Percentiles rank a stretch among this genome's conserved stretches.
phyloP scores from a whole-genome alignment of 2,113 vertebrate genomes.

The Lophura nycthemera region DNA sequence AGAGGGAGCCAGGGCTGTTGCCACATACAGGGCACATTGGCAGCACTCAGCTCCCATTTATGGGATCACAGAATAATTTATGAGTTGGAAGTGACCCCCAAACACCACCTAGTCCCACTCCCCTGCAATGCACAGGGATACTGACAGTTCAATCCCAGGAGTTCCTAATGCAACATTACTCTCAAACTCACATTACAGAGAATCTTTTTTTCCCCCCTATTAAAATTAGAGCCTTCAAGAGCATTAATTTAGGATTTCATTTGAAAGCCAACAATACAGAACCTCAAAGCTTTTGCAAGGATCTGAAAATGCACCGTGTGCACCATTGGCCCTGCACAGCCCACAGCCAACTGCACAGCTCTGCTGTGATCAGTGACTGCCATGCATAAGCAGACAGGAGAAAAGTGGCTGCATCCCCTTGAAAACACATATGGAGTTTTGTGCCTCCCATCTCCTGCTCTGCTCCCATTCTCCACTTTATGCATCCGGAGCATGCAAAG shows the following conservation, averaged over 20 bases:
- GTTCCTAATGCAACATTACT: background rate
- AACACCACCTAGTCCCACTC: background rate
- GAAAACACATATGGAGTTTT: background rate
- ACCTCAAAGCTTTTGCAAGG: background rate
- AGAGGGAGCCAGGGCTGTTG: slow-evolving; percentile 36
- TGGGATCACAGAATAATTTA: background rate
- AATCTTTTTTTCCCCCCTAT: background rate
- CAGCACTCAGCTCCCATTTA: slow-evolving; percentile 13
- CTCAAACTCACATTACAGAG: background rate
- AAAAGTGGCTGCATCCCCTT: background rate
- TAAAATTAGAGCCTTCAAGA: background rate
- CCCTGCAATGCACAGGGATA: background rate
- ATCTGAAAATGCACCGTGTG: background rate
- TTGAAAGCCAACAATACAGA: background rate
- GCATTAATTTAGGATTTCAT: background rate
- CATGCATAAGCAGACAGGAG: background rate
- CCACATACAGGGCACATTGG: background rate
- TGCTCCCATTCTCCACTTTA: background rate
- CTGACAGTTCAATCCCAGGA: background rate
- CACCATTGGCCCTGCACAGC: background rate
- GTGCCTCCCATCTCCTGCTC: background rate
- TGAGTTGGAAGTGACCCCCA: background rate
- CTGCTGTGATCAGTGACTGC: background rate
- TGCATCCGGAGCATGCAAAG: background rate
- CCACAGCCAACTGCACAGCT: background rate